Base-by-base conservation (phyloP, 2,888 invertebrate species). In the Melieria picta region DNA sequence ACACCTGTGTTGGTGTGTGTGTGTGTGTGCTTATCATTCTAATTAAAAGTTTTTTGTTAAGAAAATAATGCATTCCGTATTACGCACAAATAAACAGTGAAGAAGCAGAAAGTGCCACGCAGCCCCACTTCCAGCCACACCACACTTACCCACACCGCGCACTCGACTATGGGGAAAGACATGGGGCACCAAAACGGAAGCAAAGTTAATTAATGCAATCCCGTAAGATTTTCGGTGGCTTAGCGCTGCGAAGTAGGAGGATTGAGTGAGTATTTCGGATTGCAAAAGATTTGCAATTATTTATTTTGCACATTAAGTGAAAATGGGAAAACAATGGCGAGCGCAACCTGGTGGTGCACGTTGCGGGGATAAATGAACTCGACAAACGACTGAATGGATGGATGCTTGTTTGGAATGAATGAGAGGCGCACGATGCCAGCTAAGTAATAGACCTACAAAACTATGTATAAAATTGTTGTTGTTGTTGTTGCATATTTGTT, bases 1-100 rank as follows among this genome's bases (percentile, higher is more conserved):
- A 30, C 30, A 30, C 30, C 30, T 5, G 57, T 57, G 2, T 10
- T 7, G 9, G 16, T 7, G 43, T 7, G 1, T 7, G n/a, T 11
- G 45, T 60, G 48, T 63, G 56, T 63, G 69, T 42, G 56, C 42
- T 57, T 57, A 48, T 75, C 69, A 75, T 62, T 16, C 79, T 81
- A 82, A 81, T 81, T 81, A 81, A 81, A 81, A 81, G 74, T 81
- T 81, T 78, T 65, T 72, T 67, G 66, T 50, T 61, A 56, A 63
- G 62, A 60, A 63, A 63, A 63, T 57, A 69, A 69, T 43, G 61
- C 68, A 68, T 75, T 78, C 75, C 60, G 48, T 52, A 69, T 13
- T 11, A 50, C 48, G 10, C 55, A 55, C 55, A 30, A 46, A 45
- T 47, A 52, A 48, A n/a, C 58, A 7, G 57, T n/a, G 46, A 67